Evolutionary conservation across 2,888 invertebrate species (phyloP).

Genomic region (Odontocerum albicorne): DNA sequence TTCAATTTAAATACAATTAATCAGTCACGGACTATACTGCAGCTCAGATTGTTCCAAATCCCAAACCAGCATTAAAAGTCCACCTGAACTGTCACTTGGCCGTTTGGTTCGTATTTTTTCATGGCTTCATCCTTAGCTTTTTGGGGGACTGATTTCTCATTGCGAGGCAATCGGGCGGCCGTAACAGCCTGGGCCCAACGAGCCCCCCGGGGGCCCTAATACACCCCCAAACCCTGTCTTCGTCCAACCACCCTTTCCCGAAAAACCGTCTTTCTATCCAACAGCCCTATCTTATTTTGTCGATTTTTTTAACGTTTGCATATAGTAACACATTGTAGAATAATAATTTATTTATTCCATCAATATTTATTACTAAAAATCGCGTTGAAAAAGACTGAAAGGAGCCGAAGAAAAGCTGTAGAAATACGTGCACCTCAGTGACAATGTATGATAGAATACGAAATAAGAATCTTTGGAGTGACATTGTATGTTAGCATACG

Average conservation of each 20-base stretch:
- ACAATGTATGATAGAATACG: too few species aligned
- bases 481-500: too few species aligned
- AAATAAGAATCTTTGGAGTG: too few species aligned
- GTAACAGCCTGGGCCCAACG: slow-evolving; percentile 63
- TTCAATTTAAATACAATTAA: slow-evolving; percentile 12
- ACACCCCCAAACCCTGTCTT: slow-evolving; percentile 42
- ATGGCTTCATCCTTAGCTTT: slow-evolving; percentile 2
- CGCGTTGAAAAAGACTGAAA: too few species aligned
- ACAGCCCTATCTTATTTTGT: too few species aligned
- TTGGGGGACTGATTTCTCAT: slow-evolving; percentile 28
- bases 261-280: neutral
- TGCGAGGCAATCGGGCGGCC: slow-evolving; percentile 61
- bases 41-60: slow-evolving; percentile 3
- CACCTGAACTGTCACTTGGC: slow-evolving; percentile 24
- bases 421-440: too few species aligned
- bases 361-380: too few species aligned
- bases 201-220: slow-evolving; percentile 60
- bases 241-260: slow-evolving; percentile 2
- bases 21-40: slow-evolving; percentile 10
- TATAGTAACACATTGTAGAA: too few species aligned
- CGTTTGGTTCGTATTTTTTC: slow-evolving; percentile 17
- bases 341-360: too few species aligned
- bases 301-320: too few species aligned
- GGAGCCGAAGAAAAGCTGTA: too few species aligned
- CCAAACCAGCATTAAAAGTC: slow-evolving; percentile 11